phyloP scores from a whole-genome alignment of 2,797 vertebrate species.

The Pseudomugil gertrudae region DNA sequence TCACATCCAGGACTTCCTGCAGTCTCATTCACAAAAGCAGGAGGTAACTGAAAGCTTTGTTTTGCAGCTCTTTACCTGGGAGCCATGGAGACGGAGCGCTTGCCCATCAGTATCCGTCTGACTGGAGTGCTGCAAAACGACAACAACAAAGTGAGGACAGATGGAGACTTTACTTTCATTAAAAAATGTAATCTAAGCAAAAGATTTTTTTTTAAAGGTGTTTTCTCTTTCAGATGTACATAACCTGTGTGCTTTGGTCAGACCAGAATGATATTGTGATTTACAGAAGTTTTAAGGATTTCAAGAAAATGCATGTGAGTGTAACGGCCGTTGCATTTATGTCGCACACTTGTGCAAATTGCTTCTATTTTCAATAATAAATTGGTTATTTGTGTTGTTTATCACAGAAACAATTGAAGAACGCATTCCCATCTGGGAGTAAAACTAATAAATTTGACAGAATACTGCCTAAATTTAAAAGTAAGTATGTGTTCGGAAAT shows the following conservation, averaged over 20 bases:
- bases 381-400: not conserved
- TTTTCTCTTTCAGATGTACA: constrained; percentile 73
- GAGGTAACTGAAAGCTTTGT: not conserved
- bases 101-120: constrained; percentile 68
- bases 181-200: not conserved
- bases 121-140: constrained; percentile 80
- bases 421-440: constrained; percentile 58
- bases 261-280: constrained; percentile 78
- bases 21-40: not conserved
- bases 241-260: constrained; percentile 82
- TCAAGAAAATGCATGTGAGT: constrained; percentile 80
- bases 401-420: constrained; percentile 78
- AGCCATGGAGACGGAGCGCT: constrained; percentile 69
- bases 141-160: constrained; percentile 70
- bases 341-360: not conserved
- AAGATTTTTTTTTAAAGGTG: not conserved
- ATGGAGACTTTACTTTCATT: not conserved
- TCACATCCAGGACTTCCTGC: not conserved
- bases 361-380: not conserved
- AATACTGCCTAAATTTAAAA: constrained; percentile 77
- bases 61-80: not conserved
- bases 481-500: constrained; percentile 40
- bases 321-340: not conserved
- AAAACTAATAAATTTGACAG: constrained; percentile 64
- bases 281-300: constrained; percentile 79